Base-by-base conservation (phyloP, 2,797 vertebrate genomes). In the Argentina silus region DNA sequence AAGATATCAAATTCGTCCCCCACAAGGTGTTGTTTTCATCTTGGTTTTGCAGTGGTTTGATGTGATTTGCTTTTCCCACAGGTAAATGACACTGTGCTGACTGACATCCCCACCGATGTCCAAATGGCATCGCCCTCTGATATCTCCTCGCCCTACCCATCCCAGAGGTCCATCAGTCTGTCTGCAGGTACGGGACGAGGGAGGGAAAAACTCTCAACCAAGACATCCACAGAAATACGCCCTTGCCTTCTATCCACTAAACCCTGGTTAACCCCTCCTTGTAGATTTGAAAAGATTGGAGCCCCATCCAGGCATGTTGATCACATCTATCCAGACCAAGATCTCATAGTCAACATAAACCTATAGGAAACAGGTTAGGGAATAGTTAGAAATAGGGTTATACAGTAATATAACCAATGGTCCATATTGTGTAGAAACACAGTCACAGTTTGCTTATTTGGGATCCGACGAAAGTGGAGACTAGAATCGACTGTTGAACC, bases 31-130 rank as follows among this genome's bases (percentile, higher is more conserved):
- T 61, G 12, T 36, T 12, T 42, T 43, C 27, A 23, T 48, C 12
- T n/a, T 82, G 12, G 27, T 36, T 36, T 36, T 36, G 27, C 27
- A 36, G 4, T 36, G 1, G 27, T 36, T 36, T 70, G 61, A 67
- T 45, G 0, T 77, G 15, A 78, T 68, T 50, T 69, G 17, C 55
- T 62, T 77, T 68, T 59, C 67, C 11, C 43, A 27, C 81, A 95
- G 95, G 91, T 91, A 10, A 95, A 95, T 59, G 88, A 91, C 66
- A 93, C 90, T 0, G 84, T 87, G 61, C 86, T 94, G 83, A 92
- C 78, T 4, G 89, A 94, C 17, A 86, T 86, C 17, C 83, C 91
- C 21, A 87, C 90, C 12, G 71, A 19, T 8, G 85, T 76, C 27
- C 89, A 87, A 55, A 90, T 88, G 57, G 82, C 79, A 0, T 63